These are phyloP conservation scores for Ectropis grisescens DNA, from an alignment of 1,140 invertebrate species.

Conservation along the genomic window DNA sequence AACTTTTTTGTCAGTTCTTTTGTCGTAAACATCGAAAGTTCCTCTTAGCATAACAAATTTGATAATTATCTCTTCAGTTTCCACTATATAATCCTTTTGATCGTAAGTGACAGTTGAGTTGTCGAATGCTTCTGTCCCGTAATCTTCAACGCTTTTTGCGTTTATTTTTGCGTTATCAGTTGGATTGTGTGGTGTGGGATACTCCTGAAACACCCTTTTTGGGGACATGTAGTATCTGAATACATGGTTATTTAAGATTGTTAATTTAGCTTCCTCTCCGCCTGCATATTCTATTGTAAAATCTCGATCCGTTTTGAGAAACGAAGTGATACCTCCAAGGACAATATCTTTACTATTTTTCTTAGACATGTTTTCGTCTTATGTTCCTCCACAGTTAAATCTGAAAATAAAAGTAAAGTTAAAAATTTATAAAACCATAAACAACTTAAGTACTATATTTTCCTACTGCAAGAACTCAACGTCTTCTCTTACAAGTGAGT, in stretches of 20 bases:
- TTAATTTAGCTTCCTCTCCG: slow-evolving; percentile 30
- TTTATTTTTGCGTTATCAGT: slow-evolving; percentile 42
- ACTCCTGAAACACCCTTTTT: slow-evolving; percentile 33
- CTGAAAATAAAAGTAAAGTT: no score
- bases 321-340: slow-evolving; percentile 22
- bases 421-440: no score
- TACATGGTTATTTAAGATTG: slow-evolving; percentile 44
- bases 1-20: slow-evolving; percentile 32
- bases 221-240: slow-evolving; percentile 53
- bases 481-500: no score
- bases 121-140: slow-evolving; percentile 29
- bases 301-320: slow-evolving; percentile 26
- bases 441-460: no score
- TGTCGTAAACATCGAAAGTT: slow-evolving; percentile 33
- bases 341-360: no score
- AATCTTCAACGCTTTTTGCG: slow-evolving; percentile 29
- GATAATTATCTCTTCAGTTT: slow-evolving; percentile 38
- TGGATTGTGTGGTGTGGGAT: slow-evolving; percentile 37
- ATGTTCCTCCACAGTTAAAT: no score
- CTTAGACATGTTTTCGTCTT: no score
- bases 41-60: slow-evolving; percentile 37
- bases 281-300: slow-evolving; percentile 34
- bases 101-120: slow-evolving; percentile 25
- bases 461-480: no score
- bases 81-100: slow-evolving; percentile 23